Conservation (phyloP, 2,888 invertebrate genomes). For the Steinernema carpocapsae region DNA sequence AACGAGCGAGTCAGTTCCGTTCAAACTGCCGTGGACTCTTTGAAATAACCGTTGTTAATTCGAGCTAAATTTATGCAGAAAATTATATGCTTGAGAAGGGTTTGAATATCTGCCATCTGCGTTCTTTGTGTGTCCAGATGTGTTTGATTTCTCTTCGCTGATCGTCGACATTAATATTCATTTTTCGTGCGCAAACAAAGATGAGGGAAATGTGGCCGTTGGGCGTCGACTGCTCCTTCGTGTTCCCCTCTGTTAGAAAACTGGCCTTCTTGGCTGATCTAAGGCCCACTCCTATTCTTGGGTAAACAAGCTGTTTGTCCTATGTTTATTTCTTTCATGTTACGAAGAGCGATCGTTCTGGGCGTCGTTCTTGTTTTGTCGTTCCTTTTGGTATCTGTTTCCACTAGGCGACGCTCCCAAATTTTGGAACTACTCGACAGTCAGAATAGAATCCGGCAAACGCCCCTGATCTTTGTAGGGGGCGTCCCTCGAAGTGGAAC, state of each 20-base stretch:
- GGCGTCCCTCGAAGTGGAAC: conserved; percentile 97
- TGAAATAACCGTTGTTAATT: not conserved
- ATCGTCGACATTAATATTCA: conserved; percentile 20
- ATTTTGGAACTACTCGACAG: not conserved
- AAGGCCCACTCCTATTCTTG: not conserved
- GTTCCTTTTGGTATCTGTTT: not conserved
- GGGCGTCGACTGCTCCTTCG: not conserved
- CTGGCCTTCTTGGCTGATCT: not conserved
- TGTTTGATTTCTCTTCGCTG: conserved; percentile 12
- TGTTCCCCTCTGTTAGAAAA: not conserved
- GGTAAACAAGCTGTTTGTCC: not conserved
- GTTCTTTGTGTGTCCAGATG: not conserved
- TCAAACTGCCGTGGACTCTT: conserved; percentile 1
- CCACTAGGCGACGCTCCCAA: not conserved
- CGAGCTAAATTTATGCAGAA: too few relatives aligned
- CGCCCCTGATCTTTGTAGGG: conserved; percentile 77
- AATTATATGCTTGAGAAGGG: too few relatives aligned
- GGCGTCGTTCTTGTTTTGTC: not conserved
- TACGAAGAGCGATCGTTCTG: not conserved
- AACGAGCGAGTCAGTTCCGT: not conserved
- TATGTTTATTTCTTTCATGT: not conserved
- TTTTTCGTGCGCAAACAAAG: conserved; percentile 29
- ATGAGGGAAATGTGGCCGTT: not conserved
- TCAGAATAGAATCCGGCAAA: not conserved
- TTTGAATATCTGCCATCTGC: too few relatives aligned